A percentile compares a stretch with the other conserved stretches of the same genome.
These are phyloP conservation scores for Drosophila pruinosa DNA, from an alignment of 1,140 invertebrate genomes.

Conservation along the genomic window DNA sequence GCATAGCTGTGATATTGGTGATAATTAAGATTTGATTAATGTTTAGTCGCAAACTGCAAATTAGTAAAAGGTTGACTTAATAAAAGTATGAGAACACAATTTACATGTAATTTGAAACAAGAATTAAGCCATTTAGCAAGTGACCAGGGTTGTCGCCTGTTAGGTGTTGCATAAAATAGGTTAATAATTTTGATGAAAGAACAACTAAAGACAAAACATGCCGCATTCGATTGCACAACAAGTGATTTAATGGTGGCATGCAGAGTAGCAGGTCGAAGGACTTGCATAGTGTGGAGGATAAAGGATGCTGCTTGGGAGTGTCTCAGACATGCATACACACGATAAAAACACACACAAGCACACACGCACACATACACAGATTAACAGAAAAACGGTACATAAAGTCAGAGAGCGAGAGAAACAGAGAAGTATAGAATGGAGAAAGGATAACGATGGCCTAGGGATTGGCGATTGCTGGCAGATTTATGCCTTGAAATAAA, in stretches of 20 bases:
- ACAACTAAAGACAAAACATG: background rate
- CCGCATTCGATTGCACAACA: background rate
- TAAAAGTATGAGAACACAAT: too few relatives aligned
- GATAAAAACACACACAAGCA: conserved; percentile 41
- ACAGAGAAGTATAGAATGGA: background rate
- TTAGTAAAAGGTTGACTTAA: too few relatives aligned
- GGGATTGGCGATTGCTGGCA: background rate
- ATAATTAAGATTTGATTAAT: too few relatives aligned
- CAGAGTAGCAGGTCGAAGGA: background rate
- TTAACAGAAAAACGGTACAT: background rate
- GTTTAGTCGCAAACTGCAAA: too few relatives aligned
- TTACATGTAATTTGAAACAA: too few relatives aligned
- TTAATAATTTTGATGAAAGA: background rate
- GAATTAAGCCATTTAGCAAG: too few relatives aligned
- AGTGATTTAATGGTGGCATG: background rate
- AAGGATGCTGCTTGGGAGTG: conserved; percentile 1
- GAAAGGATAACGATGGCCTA: background rate
- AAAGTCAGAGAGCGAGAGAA: conserved; percentile 11
- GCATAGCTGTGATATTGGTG: too few relatives aligned
- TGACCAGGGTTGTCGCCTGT: background rate
- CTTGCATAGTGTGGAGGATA: background rate
- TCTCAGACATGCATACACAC: conserved; percentile 37
- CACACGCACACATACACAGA: conserved; percentile 28
- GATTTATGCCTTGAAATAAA: background rate
- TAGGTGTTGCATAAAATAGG: background rate